phyloP scores from a whole-genome alignment of 2,888 invertebrate genomes.

The Drosophila maculinotata region DNA sequence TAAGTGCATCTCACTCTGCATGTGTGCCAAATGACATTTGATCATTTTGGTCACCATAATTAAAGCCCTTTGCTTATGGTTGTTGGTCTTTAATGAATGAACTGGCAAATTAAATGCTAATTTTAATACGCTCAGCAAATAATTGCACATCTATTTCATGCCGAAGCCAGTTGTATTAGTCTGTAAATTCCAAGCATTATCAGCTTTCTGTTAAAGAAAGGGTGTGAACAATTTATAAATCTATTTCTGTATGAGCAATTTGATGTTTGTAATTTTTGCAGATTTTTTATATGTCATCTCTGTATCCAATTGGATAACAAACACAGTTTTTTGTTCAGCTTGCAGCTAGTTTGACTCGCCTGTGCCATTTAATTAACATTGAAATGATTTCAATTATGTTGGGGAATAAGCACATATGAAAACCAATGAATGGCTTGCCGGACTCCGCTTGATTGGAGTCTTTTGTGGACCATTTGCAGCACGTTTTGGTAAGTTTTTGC shows the following conservation, averaged over 20 bases:
- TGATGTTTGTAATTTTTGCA: too few relatives aligned
- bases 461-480: conserved; percentile 29
- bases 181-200: background rate
- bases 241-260: too few relatives aligned
- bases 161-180: background rate
- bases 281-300: too few relatives aligned
- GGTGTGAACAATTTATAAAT: too few relatives aligned
- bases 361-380: conserved; percentile 52
- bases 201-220: too few relatives aligned
- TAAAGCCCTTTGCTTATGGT: conserved; percentile 4
- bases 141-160: background rate
- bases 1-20: conserved; percentile 34
- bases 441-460: conserved; percentile 20
- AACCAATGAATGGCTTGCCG: background rate
- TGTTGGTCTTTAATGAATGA: background rate
- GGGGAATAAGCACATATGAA: conserved; percentile 2
- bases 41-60: conserved; percentile 23
- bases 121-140: conserved; percentile 1
- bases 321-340: too few relatives aligned
- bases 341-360: background rate
- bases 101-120: conserved; percentile 9
- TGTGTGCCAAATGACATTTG: conserved; percentile 17
- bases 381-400: conserved; percentile 47
- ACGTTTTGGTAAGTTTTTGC: conserved; percentile 20
- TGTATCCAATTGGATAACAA: too few relatives aligned